Percentiles rank a stretch among this genome's conserved stretches.
Conservation (phyloP, 1,140 invertebrate genomes). For the Lepidurus apus region DNA sequence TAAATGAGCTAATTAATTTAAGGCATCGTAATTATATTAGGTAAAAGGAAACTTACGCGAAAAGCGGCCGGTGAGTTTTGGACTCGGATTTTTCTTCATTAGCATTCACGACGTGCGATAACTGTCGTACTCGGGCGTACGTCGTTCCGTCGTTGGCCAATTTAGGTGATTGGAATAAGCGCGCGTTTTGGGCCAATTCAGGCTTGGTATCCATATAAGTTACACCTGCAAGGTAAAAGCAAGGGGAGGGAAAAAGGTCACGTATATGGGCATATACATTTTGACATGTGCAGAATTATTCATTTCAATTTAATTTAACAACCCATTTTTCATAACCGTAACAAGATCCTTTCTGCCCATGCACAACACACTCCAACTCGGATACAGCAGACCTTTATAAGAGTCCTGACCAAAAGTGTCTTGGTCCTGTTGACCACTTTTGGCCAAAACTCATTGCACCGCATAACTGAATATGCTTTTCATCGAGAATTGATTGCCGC, state of each 20-base stretch:
- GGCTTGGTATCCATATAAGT: neutral
- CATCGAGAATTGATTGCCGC: neutral
- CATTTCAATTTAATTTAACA: slow-evolving; percentile 17
- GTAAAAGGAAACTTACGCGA: slow-evolving; percentile 4
- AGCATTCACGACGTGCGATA: neutral
- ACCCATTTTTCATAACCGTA: neutral
- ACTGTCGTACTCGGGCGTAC: slow-evolving; percentile 8
- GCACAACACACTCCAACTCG: neutral
- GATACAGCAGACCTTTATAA: neutral
- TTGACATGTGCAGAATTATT: slow-evolving; percentile 11
- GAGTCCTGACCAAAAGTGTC: neutral
- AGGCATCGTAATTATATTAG: neutral
- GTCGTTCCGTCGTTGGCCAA: neutral
- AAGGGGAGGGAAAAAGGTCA: neutral
- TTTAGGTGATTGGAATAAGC: neutral
- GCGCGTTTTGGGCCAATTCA: slow-evolving; percentile 1
- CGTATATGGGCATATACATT: neutral
- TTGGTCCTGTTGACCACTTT: neutral
- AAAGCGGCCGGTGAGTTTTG: neutral
- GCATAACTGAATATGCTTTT: slow-evolving; percentile 17
- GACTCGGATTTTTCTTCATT: slow-evolving; percentile 8
- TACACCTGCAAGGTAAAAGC: neutral
- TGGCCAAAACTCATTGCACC: neutral
- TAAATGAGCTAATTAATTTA: no score
- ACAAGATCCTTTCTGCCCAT: neutral